A percentile compares a stretch with the other conserved stretches of the same genome.
Evolutionary conservation across 2,888 invertebrate genomes (phyloP).

Genomic region (Tenthredo scrophulariae): DNA sequence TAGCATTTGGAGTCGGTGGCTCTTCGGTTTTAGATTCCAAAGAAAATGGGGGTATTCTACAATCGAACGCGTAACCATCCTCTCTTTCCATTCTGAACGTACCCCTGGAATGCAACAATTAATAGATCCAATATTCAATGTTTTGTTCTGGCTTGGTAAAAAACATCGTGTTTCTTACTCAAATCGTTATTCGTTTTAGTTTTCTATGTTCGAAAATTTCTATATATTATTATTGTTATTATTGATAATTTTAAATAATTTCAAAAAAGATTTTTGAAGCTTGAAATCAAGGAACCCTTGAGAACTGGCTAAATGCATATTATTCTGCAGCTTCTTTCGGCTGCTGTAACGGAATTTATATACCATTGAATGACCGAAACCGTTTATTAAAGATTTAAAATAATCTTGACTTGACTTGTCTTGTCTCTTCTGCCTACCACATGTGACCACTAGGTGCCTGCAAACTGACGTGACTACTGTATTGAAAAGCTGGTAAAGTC

Average conservation of each 20-base stretch:
- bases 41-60: slow-evolving; percentile 98
- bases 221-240: not conserved
- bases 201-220: not conserved
- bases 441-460: slow-evolving; percentile 99
- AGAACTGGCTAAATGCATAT: not conserved
- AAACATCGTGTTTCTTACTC: not conserved
- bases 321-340: not conserved
- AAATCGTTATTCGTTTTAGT: not conserved
- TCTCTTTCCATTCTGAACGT: slow-evolving; percentile 98
- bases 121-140: slow-evolving; percentile 8
- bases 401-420: not conserved
- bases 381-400: not conserved
- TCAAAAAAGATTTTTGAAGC: not conserved
- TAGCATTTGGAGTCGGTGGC: slow-evolving; percentile 72
- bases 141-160: not conserved
- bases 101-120: slow-evolving; percentile 84
- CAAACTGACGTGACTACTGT: slow-evolving; percentile 97
- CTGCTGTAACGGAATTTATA: not conserved
- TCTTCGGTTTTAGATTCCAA: slow-evolving; percentile 95
- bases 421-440: slow-evolving; percentile 84
- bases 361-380: no score
- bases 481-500: slow-evolving; percentile 96
- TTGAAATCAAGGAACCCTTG: not conserved
- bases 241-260: not conserved
- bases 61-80: slow-evolving; percentile 98